phyloP scores from a whole-genome alignment of 2,888 invertebrate genomes.

The Cephus sareptanus region DNA sequence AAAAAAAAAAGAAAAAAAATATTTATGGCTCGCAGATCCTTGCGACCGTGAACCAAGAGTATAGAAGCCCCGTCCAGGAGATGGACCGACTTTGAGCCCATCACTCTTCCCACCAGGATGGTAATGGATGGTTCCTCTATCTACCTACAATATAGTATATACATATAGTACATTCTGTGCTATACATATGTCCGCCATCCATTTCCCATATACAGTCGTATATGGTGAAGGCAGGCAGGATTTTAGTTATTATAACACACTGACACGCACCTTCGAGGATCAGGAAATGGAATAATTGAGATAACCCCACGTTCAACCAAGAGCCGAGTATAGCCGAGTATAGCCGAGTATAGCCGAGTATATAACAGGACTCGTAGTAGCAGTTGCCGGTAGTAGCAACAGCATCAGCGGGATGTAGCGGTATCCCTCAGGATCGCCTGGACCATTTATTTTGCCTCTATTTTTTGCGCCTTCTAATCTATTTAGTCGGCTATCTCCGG shows the following conservation, averaged over 20 bases:
- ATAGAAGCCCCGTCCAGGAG: background rate
- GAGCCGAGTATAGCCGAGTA: background rate
- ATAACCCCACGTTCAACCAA: background rate
- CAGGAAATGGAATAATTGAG: conserved; percentile 5
- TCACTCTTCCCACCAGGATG: background rate
- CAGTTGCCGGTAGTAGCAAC: no score
- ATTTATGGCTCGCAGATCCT: background rate
- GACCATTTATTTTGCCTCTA: conserved; percentile 16
- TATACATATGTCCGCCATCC: background rate
- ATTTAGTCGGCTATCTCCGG: conserved; percentile 18
- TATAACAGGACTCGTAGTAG: no score
- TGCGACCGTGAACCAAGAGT: background rate
- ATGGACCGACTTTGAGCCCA: background rate
- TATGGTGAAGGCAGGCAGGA: background rate
- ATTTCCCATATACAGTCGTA: background rate
- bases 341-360: no score
- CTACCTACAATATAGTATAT: background rate
- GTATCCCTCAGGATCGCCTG: background rate
- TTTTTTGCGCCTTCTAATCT: conserved; percentile 15
- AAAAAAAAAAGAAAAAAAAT: background rate
- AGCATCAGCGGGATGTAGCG: background rate
- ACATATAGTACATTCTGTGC: background rate
- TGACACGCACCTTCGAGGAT: background rate
- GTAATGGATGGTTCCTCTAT: background rate
- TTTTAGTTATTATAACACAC: background rate